Percentiles rank a stretch among this genome's conserved stretches.
Evolutionary conservation across 2,113 vertebrate species (phyloP).

Genomic region (Lampris incognitus): DNA sequence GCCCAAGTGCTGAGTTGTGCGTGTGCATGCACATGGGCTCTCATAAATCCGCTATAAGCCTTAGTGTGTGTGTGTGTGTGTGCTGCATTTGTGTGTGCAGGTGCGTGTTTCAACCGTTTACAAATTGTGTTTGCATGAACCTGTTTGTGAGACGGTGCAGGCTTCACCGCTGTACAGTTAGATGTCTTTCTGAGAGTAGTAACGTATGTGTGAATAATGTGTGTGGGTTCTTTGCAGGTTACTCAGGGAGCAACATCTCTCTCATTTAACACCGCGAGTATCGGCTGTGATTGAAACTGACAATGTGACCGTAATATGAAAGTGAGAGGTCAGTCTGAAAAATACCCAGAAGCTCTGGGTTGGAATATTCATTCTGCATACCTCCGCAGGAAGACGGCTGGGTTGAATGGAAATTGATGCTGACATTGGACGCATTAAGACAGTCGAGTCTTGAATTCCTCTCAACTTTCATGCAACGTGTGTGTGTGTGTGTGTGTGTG

Average conservation of each 20-base stretch:
- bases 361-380: conserved; percentile 24
- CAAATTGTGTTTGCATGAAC: no score
- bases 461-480: neutral
- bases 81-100: no score
- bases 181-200: no score
- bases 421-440: conserved; percentile 12
- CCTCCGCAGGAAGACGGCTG: neutral
- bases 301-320: conserved; percentile 23
- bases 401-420: conserved; percentile 23
- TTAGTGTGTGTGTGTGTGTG: neutral
- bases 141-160: no score
- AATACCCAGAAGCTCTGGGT: neutral
- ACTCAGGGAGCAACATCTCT: neutral
- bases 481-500: neutral
- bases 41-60: neutral
- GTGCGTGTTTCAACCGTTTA: no score
- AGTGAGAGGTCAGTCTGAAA: neutral
- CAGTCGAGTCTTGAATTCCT: neutral
- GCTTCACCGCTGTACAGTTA: no score
- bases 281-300: conserved; percentile 11
- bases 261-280: neutral
- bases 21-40: neutral
- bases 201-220: no score
- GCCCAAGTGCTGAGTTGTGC: neutral
- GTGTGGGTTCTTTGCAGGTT: no score